These are phyloP conservation scores for human (Homo sapiens) DNA, from an alignment of 2,113 vertebrate species.

Conservation along the genomic window DNA sequence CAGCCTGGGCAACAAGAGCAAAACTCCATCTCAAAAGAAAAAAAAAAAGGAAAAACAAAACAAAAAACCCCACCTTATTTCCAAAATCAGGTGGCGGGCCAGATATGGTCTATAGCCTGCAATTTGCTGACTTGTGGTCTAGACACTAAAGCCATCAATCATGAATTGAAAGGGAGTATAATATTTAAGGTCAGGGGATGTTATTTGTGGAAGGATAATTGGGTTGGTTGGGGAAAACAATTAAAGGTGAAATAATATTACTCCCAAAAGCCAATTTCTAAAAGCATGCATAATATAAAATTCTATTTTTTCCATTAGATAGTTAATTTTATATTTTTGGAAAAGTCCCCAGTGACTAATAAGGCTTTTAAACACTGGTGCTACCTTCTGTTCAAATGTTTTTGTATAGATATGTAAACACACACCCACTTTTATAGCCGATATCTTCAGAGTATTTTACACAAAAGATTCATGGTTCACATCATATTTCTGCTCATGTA, in stretches of 20 bases:
- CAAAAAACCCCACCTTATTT: neutral
- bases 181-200: neutral
- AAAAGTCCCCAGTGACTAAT: slow-evolving; percentile 18
- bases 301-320: neutral
- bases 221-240: neutral
- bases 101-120: neutral
- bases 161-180: neutral
- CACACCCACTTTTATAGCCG: slow-evolving; percentile 46
- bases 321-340: slow-evolving; percentile 42
- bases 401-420: slow-evolving; percentile 44
- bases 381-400: slow-evolving; percentile 48
- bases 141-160: neutral
- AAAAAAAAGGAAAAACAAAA: too few relatives aligned
- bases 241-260: slow-evolving; percentile 16
- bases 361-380: slow-evolving; percentile 13
- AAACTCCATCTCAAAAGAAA: too few relatives aligned
- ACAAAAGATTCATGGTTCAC: slow-evolving; percentile 40
- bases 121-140: neutral
- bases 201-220: neutral
- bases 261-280: neutral
- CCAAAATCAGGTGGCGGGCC: neutral
- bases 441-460: slow-evolving; percentile 51
- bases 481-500: slow-evolving; percentile 46
- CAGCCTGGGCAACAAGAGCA: too few relatives aligned
- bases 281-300: neutral